Base-by-base conservation (phyloP, 2,888 invertebrate species). In the Dolichomitus sp. region DNA sequence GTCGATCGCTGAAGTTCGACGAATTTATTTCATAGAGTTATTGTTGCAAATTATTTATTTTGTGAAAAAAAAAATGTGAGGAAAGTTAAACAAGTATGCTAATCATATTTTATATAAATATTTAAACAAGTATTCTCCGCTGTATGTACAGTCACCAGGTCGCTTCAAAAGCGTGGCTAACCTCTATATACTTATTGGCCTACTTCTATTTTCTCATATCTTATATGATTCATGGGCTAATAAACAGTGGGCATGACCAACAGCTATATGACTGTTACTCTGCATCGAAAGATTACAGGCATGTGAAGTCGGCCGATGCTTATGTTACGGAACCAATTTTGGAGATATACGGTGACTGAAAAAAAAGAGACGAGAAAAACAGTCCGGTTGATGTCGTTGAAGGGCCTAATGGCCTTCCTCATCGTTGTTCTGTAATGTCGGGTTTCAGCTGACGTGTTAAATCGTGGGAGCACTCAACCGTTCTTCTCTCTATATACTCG, bases 271-370 rank as follows among this genome's bases (percentile, higher is more conserved):
- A 37, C 52, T 61, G 42, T 23, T 52, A 68, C 17, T 33, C 42
- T 12, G 14, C 5, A 59, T 27, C 5, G 68, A n/a, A 80, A 74
- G 52, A 80, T 63, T 61, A 9, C 27, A 12, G 27, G 23, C 59
- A 52, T 30, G 37, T 68, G 74, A 75, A 63, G 69, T 75, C 59
- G 54, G n/a, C 33, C 37, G 42, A 68, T 74, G 61, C 30, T 69
- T 74, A 69, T 74, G 63, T 80, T 74, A 74, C 30, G 52, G 33
- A 69, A 63, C 74, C 54, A 75, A 69, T 70, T 80, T 70, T 68
- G 68, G 57, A 48, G 19, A 57, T 27, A 37, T 65, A 54, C 40
- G 33, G 65, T 45, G 57, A 75, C 40, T 54, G 66, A 52, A 45
- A 59, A 66, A 73, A 79, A 75, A 45, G 42, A 72, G 19, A 23